Evolutionary conservation across 2,113 vertebrate genomes (phyloP).

Genomic region (Onychostoma macrolepis): DNA sequence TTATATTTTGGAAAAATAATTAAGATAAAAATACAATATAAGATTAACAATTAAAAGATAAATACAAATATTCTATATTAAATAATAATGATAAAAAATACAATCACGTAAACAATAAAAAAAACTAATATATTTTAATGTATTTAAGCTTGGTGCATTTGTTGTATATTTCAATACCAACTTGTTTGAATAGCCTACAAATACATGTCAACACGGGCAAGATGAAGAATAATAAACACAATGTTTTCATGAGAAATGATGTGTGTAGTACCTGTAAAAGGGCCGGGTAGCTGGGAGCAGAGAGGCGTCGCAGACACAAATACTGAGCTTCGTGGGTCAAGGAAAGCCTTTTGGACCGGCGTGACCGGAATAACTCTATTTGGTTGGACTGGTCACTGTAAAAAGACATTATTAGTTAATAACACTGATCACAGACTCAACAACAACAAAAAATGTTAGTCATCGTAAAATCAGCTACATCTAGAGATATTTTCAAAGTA

Average conservation of each 20-base stretch:
- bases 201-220: neutral
- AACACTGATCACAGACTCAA: neutral
- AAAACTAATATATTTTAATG: no score
- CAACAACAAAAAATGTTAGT: neutral
- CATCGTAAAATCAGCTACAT: neutral
- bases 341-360: slow-evolving; percentile 64
- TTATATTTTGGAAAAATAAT: neutral
- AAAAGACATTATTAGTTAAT: slow-evolving; percentile 21
- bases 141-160: neutral
- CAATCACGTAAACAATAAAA: no score
- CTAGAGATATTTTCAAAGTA: neutral
- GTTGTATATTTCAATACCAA: neutral
- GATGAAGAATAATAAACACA: neutral
- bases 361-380: slow-evolving; percentile 67
- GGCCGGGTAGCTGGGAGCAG: slow-evolving; percentile 69
- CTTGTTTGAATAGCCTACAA: neutral
- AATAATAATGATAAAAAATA: no score
- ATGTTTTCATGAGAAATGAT: neutral
- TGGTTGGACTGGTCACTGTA: slow-evolving; percentile 69
- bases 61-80: no score
- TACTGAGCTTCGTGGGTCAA: slow-evolving; percentile 74
- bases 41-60: no score
- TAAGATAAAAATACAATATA: neutral
- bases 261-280: slow-evolving; percentile 69
- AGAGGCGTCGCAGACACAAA: slow-evolving; percentile 70